Base-by-base conservation (phyloP, 2,888 invertebrate species). In the Marasmarcha lunaedactyla region DNA sequence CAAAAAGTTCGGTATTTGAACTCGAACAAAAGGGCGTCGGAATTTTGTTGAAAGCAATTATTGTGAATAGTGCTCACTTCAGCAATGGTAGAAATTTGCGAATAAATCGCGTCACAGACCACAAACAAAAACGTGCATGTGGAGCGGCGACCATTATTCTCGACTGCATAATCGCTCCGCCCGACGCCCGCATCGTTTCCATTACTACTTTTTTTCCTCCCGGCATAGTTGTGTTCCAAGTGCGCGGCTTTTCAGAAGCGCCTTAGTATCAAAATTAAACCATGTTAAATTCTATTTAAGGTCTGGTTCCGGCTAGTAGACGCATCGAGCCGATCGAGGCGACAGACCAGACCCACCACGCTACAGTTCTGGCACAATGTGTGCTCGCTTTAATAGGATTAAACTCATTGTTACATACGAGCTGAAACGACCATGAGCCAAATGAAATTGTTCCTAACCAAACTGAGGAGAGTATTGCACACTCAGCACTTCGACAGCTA, bases 41-140 rank as follows among this genome's bases (percentile, higher is more conserved):
- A 74, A 76, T 72, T 74, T 71, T 69, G 73, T 71, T 76, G 68
- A 72, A 72, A 76, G 73, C 77, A 83, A 81, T 83, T 79, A 79
- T 77, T 68, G 72, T 73, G 77, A 79, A 78, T 74, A 74, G 79
- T 76, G 76, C 63, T 74, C 78, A 81, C 76, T 79, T 79, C 70
- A 71, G 71, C 71, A 69, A 72, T 68, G 74, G 77, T 71, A 74
- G 78, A 78, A 79, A 71, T 79, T 79, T 76, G 65, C 65, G 72
- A 73, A 81, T 83, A 83, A 81, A 83, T 83, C 79, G 81, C 81
- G 78, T 81, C 83, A 78, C 76, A 78, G 78, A 77, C 81, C 83
- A 78, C 83, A 81, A 83, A 83, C 81, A 81, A 81, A 83, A 81
- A 79, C 79, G 81, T 79, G 74, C 78, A 83, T 77, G 81, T 76